Evolutionary conservation across 2,113 vertebrate species (phyloP).

Genomic region (Protobothrops flavoviridis): DNA sequence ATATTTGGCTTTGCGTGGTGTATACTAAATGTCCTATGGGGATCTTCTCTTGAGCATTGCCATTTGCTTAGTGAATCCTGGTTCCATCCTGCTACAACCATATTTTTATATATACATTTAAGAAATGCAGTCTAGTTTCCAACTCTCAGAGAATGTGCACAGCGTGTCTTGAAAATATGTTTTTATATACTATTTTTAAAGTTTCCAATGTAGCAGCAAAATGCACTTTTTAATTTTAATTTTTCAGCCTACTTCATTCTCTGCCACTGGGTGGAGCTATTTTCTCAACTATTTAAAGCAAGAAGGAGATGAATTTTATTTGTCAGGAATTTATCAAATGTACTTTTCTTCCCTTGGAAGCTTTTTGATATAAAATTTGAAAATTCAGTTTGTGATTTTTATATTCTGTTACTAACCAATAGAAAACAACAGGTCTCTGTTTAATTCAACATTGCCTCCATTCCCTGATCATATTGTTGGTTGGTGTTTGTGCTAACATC

Average conservation of each 20-base stretch:
- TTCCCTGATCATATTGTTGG: not conserved
- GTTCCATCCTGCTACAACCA: not conserved
- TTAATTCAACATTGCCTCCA: not conserved
- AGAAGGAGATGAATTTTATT: not conserved
- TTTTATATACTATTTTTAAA: not conserved
- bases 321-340: not conserved
- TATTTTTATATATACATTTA: not conserved
- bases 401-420: not conserved
- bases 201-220: not conserved
- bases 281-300: not conserved
- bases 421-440: not conserved
- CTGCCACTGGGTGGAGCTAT: constrained; percentile 1
- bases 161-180: not conserved
- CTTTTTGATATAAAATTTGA: not conserved
- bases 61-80: too few species aligned
- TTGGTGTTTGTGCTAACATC: not conserved
- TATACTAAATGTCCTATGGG: not conserved
- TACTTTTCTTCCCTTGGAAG: not conserved
- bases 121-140: not conserved
- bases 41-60: not conserved
- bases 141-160: not conserved
- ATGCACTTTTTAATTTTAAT: not conserved
- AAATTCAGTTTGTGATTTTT: not conserved
- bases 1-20: not conserved
- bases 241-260: not conserved